Evolutionary conservation across 2,797 vertebrate species (phyloP).

Genomic region (Enteromius anoplus): DNA sequence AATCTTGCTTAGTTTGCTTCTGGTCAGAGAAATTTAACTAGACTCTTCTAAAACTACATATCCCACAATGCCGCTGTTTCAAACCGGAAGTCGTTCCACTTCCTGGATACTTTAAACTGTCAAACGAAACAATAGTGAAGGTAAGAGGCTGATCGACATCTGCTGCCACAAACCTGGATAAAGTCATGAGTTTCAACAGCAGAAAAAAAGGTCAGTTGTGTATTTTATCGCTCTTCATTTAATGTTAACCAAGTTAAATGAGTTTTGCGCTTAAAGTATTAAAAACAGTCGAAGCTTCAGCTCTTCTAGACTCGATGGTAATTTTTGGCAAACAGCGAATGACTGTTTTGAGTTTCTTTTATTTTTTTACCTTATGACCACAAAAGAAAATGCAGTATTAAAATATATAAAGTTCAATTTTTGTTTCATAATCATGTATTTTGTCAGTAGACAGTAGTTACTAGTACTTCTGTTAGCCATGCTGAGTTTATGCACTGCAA

Average conservation of each 20-base stretch:
- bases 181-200: conserved; percentile 7
- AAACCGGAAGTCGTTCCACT: conserved; percentile 23
- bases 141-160: neutral
- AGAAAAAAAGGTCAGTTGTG: neutral
- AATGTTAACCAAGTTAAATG: neutral
- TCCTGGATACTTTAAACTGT: conserved; percentile 59
- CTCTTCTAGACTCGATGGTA: neutral
- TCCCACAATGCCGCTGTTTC: conserved; percentile 37
- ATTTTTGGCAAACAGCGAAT: neutral
- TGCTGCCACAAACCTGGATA: neutral
- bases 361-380: neutral
- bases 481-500: too few relatives aligned
- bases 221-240: neutral
- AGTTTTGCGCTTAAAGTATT: neutral
- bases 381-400: neutral
- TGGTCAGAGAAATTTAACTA: neutral
- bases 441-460: neutral
- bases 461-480: too few relatives aligned
- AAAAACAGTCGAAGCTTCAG: neutral
- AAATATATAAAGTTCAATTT: too few relatives aligned
- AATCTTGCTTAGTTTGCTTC: neutral
- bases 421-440: neutral
- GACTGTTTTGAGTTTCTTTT: neutral
- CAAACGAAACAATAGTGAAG: conserved; percentile 27
- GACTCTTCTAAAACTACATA: conserved; percentile 42